phyloP scores from a whole-genome alignment of 2,113 vertebrate genomes.

The Chaetodon trifascialis region DNA sequence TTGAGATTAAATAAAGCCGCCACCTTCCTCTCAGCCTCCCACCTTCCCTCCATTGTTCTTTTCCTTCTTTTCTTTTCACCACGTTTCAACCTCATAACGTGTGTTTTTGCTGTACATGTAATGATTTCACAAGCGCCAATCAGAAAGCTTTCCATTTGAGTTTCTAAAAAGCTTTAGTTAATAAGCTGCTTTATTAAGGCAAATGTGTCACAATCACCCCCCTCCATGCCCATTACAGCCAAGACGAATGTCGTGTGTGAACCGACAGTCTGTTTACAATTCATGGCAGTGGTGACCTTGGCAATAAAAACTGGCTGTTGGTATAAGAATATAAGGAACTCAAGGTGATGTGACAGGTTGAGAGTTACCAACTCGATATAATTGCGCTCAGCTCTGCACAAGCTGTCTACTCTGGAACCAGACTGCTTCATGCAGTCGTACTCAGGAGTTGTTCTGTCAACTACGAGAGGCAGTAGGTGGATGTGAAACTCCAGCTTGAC shows the following conservation, averaged over 20 bases:
- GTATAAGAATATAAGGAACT: conserved; percentile 27
- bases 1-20: background rate
- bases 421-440: conserved; percentile 26
- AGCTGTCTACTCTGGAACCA: conserved; percentile 54
- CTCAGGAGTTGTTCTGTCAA: conserved; percentile 28
- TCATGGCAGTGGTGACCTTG: conserved; percentile 47
- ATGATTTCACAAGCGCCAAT: background rate
- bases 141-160: background rate
- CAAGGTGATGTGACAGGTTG: conserved; percentile 54
- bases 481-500: conserved; percentile 39
- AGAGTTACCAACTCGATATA: conserved; percentile 44
- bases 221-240: background rate
- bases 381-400: conserved; percentile 53
- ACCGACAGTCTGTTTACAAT: conserved; percentile 13
- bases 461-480: conserved; percentile 33
- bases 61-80: background rate
- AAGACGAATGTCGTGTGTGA: conserved; percentile 15
- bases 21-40: background rate
- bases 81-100: background rate
- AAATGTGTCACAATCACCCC: background rate
- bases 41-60: background rate
- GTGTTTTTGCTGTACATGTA: conserved; percentile 1
- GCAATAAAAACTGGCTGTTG: conserved; percentile 14
- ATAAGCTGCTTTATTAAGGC: background rate
- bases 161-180: background rate